A percentile compares a stretch with the other conserved stretches of the same genome.
phyloP scores from a whole-genome alignment of 2,797 vertebrate species.

The Sphenopsis melanotis region DNA sequence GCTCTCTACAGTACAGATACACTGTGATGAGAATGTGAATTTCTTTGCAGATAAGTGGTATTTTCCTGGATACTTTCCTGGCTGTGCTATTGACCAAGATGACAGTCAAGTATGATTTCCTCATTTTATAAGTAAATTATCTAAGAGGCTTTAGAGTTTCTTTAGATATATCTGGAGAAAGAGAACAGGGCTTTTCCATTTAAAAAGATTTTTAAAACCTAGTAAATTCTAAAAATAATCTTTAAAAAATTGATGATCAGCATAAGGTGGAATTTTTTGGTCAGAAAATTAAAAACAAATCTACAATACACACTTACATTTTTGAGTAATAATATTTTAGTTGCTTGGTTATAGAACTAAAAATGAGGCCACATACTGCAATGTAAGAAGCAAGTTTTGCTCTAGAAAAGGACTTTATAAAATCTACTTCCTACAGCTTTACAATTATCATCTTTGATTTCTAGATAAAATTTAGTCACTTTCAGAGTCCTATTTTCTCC shows the following conservation, averaged over 20 bases:
- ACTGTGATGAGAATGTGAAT: background rate
- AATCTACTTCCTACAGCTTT: background rate
- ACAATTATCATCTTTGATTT: background rate
- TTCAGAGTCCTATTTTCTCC: background rate
- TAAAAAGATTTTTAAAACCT: background rate
- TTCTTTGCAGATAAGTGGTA: background rate
- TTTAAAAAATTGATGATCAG: background rate
- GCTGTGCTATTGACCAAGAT: background rate
- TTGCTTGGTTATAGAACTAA: background rate
- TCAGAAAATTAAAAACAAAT: background rate
- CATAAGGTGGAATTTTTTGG: background rate
- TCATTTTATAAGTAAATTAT: background rate
- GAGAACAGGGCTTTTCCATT: background rate
- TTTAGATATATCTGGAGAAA: background rate
- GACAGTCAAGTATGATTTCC: background rate
- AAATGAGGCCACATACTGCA: background rate
- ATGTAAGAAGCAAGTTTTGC: background rate
- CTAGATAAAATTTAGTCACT: background rate
- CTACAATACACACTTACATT: background rate
- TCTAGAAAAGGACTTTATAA: background rate
- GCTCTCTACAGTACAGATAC: background rate
- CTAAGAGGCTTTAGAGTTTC: background rate
- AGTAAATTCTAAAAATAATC: background rate
- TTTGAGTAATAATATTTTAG: background rate
- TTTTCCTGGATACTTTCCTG: background rate